Percentiles rank a stretch among this genome's conserved stretches.
phyloP scores from a whole-genome alignment of 2,113 vertebrate genomes.

The Antennarius striatus region DNA sequence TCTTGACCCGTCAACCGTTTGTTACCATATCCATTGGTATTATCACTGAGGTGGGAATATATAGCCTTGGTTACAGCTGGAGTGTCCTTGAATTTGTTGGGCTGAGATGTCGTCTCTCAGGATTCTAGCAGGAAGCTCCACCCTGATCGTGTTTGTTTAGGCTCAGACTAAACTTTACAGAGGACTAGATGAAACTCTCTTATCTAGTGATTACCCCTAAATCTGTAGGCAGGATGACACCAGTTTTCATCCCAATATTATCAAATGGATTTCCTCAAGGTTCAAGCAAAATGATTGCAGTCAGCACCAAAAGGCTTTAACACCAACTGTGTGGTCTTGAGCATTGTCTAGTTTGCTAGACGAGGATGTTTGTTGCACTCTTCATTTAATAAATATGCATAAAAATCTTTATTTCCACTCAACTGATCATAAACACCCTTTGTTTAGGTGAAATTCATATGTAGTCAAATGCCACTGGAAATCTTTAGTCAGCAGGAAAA shows the following conservation, averaged over 20 bases:
- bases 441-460: slow-evolving; percentile 4
- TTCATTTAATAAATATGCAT: too few relatives aligned
- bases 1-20: slow-evolving; percentile 40
- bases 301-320: not conserved
- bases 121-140: slow-evolving; percentile 73
- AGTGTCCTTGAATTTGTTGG: slow-evolving; percentile 30
- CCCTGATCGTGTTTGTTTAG: slow-evolving; percentile 72
- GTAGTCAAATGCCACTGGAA: slow-evolving; percentile 20
- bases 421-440: not conserved
- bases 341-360: not conserved
- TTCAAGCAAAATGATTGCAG: not conserved
- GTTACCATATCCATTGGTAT: slow-evolving; percentile 23
- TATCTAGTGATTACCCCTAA: slow-evolving; percentile 43
- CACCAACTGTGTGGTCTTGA: not conserved
- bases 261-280: not conserved
- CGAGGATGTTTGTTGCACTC: too few relatives aligned
- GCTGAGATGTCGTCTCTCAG: slow-evolving; percentile 62
- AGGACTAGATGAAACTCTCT: slow-evolving; percentile 44
- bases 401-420: not conserved
- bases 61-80: slow-evolving; percentile 48
- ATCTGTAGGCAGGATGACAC: slow-evolving; percentile 28
- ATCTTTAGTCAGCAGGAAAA: slow-evolving; percentile 31
- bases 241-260: slow-evolving; percentile 4
- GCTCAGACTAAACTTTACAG: slow-evolving; percentile 43
- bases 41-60: slow-evolving; percentile 30